These are phyloP conservation scores for Trimorus sp. DNA, from an alignment of 2,888 invertebrate species.

Conservation along the genomic window DNA sequence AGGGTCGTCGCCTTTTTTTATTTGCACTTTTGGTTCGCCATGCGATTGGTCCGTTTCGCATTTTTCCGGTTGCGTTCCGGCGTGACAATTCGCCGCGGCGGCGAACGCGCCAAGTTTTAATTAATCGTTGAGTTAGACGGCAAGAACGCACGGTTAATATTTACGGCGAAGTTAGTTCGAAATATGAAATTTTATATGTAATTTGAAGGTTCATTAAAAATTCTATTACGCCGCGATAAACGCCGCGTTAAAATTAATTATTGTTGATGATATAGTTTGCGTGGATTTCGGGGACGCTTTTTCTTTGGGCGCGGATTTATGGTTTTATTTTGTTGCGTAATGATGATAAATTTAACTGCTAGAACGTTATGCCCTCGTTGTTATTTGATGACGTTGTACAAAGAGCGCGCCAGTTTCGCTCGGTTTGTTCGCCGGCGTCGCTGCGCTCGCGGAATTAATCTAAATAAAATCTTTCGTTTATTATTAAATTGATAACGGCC, in stretches of 20 bases:
- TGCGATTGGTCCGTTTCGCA: conserved; percentile 3
- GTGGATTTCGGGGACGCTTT: conserved; percentile 44
- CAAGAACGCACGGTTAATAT: conserved; percentile 50
- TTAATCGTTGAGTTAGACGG: conserved; percentile 47
- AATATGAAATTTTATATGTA: conserved; percentile 57
- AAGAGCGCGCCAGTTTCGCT: conserved; percentile 18
- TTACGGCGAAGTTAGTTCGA: conserved; percentile 43
- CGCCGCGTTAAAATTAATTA: conserved; percentile 52
- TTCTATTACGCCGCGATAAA: conserved; percentile 56
- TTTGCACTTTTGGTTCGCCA: not conserved
- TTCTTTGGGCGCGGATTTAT: conserved; percentile 35
- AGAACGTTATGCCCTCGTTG: conserved; percentile 32
- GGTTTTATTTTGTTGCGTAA: conserved; percentile 36
- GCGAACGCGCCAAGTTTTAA: conserved; percentile 36
- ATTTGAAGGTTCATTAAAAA: conserved; percentile 56
- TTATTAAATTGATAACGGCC: conserved; percentile 46
- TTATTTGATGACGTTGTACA: conserved; percentile 41
- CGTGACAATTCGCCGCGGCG: conserved; percentile 14
- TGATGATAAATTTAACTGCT: conserved; percentile 39
- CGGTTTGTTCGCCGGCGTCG: not conserved
- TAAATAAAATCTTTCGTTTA: conserved; percentile 48
- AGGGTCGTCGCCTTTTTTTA: not conserved
- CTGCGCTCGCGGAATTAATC: conserved; percentile 32
- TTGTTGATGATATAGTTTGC: conserved; percentile 52
- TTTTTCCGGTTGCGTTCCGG: conserved; percentile 11